Percentiles rank a stretch among this genome's conserved stretches.
Conservation (phyloP, 2,888 invertebrate species). For the Agonopterix arenella region DNA sequence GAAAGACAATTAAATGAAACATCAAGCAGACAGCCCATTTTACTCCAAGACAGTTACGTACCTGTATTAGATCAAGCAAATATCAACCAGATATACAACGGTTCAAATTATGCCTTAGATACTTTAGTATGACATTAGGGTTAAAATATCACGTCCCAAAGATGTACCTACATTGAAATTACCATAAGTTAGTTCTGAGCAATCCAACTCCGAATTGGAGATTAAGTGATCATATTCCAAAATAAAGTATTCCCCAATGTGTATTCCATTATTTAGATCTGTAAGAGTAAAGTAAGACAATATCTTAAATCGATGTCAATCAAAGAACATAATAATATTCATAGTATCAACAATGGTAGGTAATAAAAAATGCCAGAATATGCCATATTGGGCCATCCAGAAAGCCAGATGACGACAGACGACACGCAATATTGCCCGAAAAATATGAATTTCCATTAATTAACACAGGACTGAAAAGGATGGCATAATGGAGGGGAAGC, state of each 20-base stretch:
- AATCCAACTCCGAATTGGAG: conserved; percentile 1
- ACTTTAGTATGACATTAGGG: conserved; percentile 65
- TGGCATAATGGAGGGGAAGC: no score
- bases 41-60: conserved; percentile 64
- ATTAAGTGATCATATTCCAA: conserved; percentile 27
- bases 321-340: no score
- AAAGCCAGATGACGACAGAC: no score
- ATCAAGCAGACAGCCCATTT: conserved; percentile 62
- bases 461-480: no score
- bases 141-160: conserved; percentile 30
- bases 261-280: conserved; percentile 1
- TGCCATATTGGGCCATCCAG: no score
- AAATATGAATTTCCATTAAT: no score
- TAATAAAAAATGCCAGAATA: no score
- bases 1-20: conserved; percentile 65
- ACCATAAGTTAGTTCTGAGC: conserved; percentile 29
- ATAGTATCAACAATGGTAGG: no score
- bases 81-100: conserved; percentile 26
- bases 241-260: conserved; percentile 10
- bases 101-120: conserved; percentile 54
- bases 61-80: conserved; percentile 49
- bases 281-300: not conserved
- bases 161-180: conserved; percentile 33
- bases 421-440: no score
- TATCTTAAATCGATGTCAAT: no score